A percentile compares a stretch with the other conserved stretches of the same genome.
These are phyloP conservation scores for Sebastolobus alascanus DNA, from an alignment of 2,797 vertebrate species.

Conservation along the genomic window DNA sequence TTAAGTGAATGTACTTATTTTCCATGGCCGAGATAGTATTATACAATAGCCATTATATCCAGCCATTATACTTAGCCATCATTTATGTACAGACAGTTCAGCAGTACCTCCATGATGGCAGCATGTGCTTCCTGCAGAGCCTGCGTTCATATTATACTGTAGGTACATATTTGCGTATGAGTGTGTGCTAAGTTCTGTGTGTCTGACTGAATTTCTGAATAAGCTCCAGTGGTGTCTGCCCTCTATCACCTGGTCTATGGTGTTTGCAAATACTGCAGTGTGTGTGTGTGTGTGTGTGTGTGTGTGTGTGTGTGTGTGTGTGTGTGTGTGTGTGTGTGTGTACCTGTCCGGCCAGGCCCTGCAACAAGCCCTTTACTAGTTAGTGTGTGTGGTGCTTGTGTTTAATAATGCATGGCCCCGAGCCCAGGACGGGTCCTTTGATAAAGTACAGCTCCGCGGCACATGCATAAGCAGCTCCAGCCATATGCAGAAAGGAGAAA, in stretches of 20 bases:
- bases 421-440: constrained; percentile 86
- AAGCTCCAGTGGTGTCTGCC: constrained; percentile 45
- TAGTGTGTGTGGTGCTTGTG: constrained; percentile 74
- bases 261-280: constrained; percentile 58
- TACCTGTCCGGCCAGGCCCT: constrained; percentile 73
- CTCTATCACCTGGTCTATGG: constrained; percentile 57
- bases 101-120: neutral
- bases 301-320: constrained; percentile 41
- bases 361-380: constrained; percentile 71
- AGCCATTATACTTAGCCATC: neutral
- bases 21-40: neutral
- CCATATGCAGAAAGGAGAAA: constrained; percentile 87
- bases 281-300: constrained; percentile 39
- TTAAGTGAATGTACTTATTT: constrained; percentile 8
- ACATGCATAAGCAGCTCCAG: constrained; percentile 88
- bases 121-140: constrained; percentile 11
- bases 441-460: constrained; percentile 86
- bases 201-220: constrained; percentile 57
- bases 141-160: constrained; percentile 15
- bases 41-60: neutral
- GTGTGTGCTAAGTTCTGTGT: constrained; percentile 30
- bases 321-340: constrained; percentile 43
- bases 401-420: constrained; percentile 89
- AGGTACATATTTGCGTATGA: constrained; percentile 29
- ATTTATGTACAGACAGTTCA: constrained; percentile 21